A percentile compares a stretch with the other conserved stretches of the same genome.
phyloP scores from a whole-genome alignment of 2,888 invertebrate species.

The Choreutis nemorana region DNA sequence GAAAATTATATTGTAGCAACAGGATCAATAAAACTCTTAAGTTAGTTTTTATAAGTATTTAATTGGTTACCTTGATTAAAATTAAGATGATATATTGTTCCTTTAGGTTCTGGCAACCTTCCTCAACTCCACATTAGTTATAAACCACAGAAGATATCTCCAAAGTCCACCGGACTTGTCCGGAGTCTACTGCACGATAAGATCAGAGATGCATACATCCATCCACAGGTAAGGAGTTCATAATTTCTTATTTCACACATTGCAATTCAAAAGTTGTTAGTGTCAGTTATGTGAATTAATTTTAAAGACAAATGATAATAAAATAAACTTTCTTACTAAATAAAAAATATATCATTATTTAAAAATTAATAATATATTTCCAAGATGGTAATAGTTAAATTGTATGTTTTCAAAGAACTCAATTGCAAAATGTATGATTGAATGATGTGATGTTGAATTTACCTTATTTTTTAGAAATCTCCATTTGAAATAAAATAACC shows the following conservation, averaged over 20 bases:
- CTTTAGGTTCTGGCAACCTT: constrained; percentile 68
- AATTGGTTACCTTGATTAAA: constrained; percentile 5
- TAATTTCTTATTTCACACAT: no score
- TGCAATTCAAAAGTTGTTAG: no score
- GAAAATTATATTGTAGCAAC: constrained; percentile 1
- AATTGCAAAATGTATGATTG: no score
- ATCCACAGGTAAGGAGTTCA: constrained; percentile 87
- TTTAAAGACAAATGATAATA: no score
- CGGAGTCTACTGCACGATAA: constrained; percentile 93
- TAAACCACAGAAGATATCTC: constrained; percentile 99
- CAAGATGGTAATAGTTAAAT: no score
- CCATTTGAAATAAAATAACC: not conserved
- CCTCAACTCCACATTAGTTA: constrained; percentile 97
- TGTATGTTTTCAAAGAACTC: no score
- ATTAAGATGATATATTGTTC: constrained; percentile 6
- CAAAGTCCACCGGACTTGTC: constrained; percentile 94
- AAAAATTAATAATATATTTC: no score
- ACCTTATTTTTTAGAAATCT: not conserved
- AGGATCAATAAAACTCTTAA: no score
- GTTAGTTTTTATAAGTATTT: constrained; percentile 9
- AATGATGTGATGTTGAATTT: not conserved
- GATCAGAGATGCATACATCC: constrained; percentile 96
- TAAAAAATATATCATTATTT: no score
- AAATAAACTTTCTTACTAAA: no score
- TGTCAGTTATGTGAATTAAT: no score